Evolutionary conservation across 2,113 vertebrate genomes (phyloP).

Genomic region (Meriones unguiculatus): DNA sequence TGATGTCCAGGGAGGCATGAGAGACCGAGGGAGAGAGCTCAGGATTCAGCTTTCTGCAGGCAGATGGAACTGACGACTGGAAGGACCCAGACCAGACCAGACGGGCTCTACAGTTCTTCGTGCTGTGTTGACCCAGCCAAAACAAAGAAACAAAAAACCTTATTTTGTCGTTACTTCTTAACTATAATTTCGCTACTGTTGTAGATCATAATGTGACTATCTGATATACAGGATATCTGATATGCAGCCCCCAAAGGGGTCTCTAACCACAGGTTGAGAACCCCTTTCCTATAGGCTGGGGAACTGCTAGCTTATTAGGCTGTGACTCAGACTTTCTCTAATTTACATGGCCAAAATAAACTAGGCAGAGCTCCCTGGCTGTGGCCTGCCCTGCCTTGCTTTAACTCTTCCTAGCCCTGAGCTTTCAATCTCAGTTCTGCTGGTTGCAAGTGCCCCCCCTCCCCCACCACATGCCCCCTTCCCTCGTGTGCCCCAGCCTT

Average conservation of each 20-base stretch:
- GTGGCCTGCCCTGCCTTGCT: no score
- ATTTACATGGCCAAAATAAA: neutral
- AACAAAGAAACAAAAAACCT: neutral
- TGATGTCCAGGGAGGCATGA: fast-evolving
- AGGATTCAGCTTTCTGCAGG: fast-evolving
- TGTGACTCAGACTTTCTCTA: neutral
- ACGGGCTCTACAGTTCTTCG: neutral
- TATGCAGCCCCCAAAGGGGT: neutral
- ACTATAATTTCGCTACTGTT: neutral
- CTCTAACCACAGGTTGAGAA: neutral
- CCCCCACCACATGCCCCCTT: neutral
- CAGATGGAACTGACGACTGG: neutral
- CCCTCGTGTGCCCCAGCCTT: no score
- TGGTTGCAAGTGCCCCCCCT: neutral
- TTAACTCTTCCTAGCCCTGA: neutral
- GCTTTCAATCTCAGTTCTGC: neutral
- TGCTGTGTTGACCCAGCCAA: no score
- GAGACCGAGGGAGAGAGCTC: neutral
- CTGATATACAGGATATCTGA: neutral
- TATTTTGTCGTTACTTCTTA: neutral
- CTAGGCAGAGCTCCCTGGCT: neutral
- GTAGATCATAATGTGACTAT: neutral
- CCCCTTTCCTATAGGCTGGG: neutral
- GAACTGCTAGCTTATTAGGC: neutral
- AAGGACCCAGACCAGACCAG: neutral